Conservation (phyloP, 2,888 invertebrate genomes). For the Coremacera marginata region DNA sequence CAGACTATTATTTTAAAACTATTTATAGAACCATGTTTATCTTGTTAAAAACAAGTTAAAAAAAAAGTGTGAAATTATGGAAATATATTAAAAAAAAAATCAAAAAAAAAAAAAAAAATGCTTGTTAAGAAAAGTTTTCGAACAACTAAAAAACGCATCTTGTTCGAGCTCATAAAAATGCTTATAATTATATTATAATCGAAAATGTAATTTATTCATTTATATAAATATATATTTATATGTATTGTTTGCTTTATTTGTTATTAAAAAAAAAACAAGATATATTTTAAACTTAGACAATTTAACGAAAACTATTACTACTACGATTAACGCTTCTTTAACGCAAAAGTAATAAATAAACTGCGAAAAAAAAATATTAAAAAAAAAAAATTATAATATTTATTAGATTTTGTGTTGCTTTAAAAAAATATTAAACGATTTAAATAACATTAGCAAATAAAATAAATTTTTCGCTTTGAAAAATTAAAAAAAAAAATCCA, state of each 20-base stretch:
- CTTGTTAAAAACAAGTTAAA: neutral
- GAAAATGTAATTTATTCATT: neutral
- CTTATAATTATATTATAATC: neutral
- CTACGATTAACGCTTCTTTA: conserved; percentile 10
- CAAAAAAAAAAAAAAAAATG: neutral
- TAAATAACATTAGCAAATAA: neutral
- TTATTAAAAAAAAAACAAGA: conserved; percentile 3
- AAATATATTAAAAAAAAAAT: neutral
- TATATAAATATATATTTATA: neutral
- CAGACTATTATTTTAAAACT: neutral
- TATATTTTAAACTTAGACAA: neutral
- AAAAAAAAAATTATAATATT: neutral
- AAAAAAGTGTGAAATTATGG: neutral
- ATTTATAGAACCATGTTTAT: neutral
- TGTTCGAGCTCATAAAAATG: neutral
- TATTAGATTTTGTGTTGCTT: conserved; percentile 17
- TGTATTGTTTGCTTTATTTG: conserved; percentile 25
- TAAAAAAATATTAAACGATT: neutral
- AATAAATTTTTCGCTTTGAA: neutral
- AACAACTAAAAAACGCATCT: neutral
- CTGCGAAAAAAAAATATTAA: conserved; percentile 13
- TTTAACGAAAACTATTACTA: conserved; percentile 15
- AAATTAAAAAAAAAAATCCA: neutral
- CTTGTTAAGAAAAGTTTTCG: conserved; percentile 4
- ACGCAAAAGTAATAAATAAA: conserved; percentile 20